phyloP scores from a whole-genome alignment of 2,797 vertebrate species.

The Cynodonichthys magdalenae region DNA sequence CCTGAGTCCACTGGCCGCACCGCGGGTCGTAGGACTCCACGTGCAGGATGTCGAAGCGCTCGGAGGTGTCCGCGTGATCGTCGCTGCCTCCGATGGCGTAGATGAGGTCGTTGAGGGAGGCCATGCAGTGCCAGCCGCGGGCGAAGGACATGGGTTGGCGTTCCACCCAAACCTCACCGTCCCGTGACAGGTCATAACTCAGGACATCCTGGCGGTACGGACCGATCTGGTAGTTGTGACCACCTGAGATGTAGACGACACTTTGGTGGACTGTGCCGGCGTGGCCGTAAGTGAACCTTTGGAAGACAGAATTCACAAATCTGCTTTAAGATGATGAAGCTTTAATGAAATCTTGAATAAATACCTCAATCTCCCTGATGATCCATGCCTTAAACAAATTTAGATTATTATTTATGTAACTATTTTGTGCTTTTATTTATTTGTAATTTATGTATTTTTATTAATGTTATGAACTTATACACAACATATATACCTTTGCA shows the following conservation, averaged over 20 bases:
- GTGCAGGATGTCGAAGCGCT: constrained; percentile 91
- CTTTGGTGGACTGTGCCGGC: constrained; percentile 90
- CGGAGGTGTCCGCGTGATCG: constrained; percentile 89
- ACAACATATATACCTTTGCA: too few relatives aligned
- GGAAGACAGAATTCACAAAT: not conserved
- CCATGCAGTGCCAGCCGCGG: constrained; percentile 97
- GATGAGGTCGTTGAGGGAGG: constrained; percentile 87
- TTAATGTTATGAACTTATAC: too few relatives aligned
- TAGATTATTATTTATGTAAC: too few relatives aligned
- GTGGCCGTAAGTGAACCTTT: constrained; percentile 92
- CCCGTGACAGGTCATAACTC: constrained; percentile 83
- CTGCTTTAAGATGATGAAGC: not conserved
- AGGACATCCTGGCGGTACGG: constrained; percentile 92
- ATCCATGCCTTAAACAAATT: too few relatives aligned
- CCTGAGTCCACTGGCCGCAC: constrained; percentile 89
- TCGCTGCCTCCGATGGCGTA: constrained; percentile 93
- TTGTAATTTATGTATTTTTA: too few relatives aligned
- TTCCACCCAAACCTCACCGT: constrained; percentile 84
- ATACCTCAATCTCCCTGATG: too few relatives aligned
- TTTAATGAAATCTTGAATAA: too few relatives aligned
- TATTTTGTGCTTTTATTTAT: too few relatives aligned
- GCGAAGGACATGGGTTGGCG: constrained; percentile 87
- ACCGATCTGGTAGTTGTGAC: constrained; percentile 94
- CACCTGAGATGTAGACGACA: constrained; percentile 92
- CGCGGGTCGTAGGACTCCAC: constrained; percentile 91